Percentiles rank a stretch among this genome's conserved stretches.
phyloP scores from a whole-genome alignment of 2,113 vertebrate genomes.

The Pimephales promelas region DNA sequence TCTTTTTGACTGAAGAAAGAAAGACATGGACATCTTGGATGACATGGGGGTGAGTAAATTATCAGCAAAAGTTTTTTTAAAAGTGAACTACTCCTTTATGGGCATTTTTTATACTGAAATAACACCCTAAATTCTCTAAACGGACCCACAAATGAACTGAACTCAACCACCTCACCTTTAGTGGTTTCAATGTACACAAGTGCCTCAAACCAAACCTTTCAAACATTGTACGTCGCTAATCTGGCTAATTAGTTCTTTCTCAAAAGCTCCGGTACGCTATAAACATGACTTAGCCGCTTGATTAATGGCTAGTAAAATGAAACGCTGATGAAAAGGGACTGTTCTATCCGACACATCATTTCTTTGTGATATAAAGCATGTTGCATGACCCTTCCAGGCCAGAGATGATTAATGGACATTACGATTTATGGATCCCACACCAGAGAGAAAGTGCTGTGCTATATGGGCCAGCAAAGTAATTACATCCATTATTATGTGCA shows the following conservation, averaged over 20 bases:
- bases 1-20: too few relatives aligned
- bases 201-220: neutral
- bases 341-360: neutral
- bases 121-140: neutral
- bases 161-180: neutral
- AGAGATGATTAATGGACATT: conserved; percentile 37
- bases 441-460: conserved; percentile 16
- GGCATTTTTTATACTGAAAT: neutral
- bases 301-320: conserved; percentile 4
- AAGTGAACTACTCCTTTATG: too few relatives aligned
- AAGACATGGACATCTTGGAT: too few relatives aligned
- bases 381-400: conserved; percentile 29
- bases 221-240: neutral
- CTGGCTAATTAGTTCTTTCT: neutral
- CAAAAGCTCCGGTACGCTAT: neutral
- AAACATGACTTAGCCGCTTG: neutral
- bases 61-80: too few relatives aligned
- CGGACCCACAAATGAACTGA: neutral
- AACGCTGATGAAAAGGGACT: conserved; percentile 26
- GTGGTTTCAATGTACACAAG: neutral
- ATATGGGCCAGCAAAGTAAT: conserved; percentile 30
- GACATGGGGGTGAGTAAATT: too few relatives aligned
- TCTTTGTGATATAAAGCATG: conserved; percentile 32
- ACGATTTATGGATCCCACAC: conserved; percentile 38
- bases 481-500: conserved; percentile 18